These are phyloP conservation scores for Rhabdornis inornatus DNA, from an alignment of 2,113 vertebrate genomes.

Conservation along the genomic window DNA sequence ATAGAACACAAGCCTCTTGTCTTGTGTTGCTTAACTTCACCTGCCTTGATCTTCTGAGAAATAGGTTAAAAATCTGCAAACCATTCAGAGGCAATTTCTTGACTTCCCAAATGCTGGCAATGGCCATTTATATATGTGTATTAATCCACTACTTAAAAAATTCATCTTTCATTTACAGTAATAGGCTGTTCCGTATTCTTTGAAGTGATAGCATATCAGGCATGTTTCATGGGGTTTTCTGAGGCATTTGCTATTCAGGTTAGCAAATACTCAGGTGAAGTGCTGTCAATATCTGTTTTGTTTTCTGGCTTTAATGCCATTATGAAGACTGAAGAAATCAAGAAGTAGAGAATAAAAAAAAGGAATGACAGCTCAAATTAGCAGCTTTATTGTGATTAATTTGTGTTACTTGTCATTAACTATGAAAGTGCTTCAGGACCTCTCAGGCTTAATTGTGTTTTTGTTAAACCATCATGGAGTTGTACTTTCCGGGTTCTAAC, in stretches of 20 bases:
- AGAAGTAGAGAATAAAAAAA: neutral
- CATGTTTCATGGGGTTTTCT: neutral
- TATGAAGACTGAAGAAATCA: neutral
- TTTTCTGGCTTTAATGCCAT: neutral
- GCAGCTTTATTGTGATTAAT: neutral
- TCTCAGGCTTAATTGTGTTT: neutral
- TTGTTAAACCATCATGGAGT: neutral
- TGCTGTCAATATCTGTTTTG: neutral
- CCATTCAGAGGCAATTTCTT: neutral
- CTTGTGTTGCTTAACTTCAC: neutral
- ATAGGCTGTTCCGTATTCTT: neutral
- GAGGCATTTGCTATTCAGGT: neutral
- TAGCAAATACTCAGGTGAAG: neutral
- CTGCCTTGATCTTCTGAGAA: neutral
- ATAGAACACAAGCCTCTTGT: neutral
- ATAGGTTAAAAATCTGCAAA: neutral
- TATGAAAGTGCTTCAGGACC: neutral
- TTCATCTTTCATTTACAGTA: neutral
- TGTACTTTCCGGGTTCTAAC: neutral
- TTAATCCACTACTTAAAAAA: neutral
- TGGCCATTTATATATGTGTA: neutral
- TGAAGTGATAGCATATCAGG: neutral
- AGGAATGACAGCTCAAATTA: neutral
- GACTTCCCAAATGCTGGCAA: neutral
- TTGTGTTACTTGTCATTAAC: neutral